phyloP scores from a whole-genome alignment of 2,888 invertebrate species.

The Sinodicranocentrus sp. region DNA sequence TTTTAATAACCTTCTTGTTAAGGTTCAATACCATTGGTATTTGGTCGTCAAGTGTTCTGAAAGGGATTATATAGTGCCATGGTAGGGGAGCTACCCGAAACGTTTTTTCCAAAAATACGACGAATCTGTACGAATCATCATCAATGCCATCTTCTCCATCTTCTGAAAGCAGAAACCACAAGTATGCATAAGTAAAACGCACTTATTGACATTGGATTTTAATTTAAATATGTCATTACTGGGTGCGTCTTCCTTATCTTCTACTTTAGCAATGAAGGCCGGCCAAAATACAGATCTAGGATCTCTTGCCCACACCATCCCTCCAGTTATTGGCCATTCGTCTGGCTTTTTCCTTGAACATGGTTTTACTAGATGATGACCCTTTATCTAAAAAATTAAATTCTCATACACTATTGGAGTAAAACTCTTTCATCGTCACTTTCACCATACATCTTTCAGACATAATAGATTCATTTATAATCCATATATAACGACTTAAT shows the following conservation, averaged over 20 bases:
- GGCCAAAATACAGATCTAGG: constrained; percentile 70
- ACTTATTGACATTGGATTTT: background rate
- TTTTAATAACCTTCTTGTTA: constrained; percentile 55
- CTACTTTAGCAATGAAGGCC: constrained; percentile 59
- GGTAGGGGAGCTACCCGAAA: constrained; percentile 57
- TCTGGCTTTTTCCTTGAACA: constrained; percentile 35
- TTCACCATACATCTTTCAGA: no score
- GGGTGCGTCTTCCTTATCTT: constrained; percentile 53
- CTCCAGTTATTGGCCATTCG: constrained; percentile 34
- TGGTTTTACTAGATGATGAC: constrained; percentile 42
- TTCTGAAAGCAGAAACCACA: constrained; percentile 5
- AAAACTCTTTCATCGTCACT: no score
- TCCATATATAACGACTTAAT: no score
- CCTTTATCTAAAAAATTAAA: constrained; percentile 50
- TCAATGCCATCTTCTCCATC: constrained; percentile 30
- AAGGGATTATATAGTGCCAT: constrained; percentile 63
- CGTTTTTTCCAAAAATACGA: constrained; percentile 64
- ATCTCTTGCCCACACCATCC: constrained; percentile 67
- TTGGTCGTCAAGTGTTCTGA: constrained; percentile 55
- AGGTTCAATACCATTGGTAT: constrained; percentile 27
- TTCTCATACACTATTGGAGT: no score
- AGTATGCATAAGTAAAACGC: background rate
- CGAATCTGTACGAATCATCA: constrained; percentile 42
- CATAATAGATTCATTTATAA: no score
- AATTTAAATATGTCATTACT: background rate